Base-by-base conservation (phyloP, 2,888 invertebrate species). In the Zaprionus bogoriensis region DNA sequence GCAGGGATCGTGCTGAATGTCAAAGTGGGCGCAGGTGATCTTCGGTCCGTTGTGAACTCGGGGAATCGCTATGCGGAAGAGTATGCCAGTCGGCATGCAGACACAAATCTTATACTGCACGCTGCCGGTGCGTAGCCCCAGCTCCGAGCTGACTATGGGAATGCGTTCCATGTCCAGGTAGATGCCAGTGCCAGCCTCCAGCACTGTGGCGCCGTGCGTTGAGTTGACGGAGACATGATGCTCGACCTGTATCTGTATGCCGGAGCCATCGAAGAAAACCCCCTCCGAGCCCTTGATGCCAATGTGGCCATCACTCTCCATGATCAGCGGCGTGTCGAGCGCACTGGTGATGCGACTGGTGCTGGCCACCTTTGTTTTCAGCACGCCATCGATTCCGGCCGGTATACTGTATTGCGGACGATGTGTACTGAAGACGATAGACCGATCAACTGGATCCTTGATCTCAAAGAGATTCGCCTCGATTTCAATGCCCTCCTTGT, bases 71-170 rank as follows among this genome's bases (percentile, higher is more conserved):
- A 97, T 93, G 64, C 95, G 92, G 87, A 97, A 97, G 48, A 98
- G 89, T 77, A 95, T 95, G 0, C 97, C 97, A 69, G 95, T 94
- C 0, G 97, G 97, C 96, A 97, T 96, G 86, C 97, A 97, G 0
- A 97, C 95, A 78, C 97, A 98, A 0, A 98, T 93, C 89, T 97
- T 97, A 81, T 94, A 97, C 88, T 97, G 96, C 0, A 93, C 90
- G 59, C 91, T 90, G 2, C 89, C 90, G 82, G 87, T 92, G 87
- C 75, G 92, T 23, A 66, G 90, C 66, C 87, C 92, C 70, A 23
- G 87, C 58, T 92, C 91, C 3, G 92, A 91, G 6, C 89, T 90
- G 1, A 94, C 95, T 44, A 95, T 93, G 0, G 96, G 96, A 12
- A 96, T 91, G 67, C 93, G 94, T 39, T 94, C 93, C 0, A 95